These are phyloP conservation scores for Danaus chrysippus DNA, from an alignment of 2,888 invertebrate genomes.

Conservation along the genomic window DNA sequence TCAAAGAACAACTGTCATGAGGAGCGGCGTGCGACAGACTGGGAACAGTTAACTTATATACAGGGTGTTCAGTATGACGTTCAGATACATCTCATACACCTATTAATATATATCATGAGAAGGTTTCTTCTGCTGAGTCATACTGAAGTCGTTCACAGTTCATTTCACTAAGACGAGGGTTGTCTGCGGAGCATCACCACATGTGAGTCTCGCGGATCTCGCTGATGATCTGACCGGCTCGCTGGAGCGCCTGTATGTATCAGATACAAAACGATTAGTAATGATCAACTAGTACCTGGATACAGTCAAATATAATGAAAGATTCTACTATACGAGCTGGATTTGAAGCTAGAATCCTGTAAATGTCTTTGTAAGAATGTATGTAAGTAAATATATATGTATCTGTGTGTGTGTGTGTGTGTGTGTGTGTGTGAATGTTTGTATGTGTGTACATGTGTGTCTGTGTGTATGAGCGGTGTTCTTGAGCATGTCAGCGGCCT, in stretches of 20 bases:
- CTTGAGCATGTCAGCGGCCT: constrained; percentile 98
- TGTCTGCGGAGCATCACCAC: constrained; percentile 85
- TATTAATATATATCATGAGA: too few species aligned
- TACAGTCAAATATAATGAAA: too few species aligned
- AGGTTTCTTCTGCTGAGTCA: too few species aligned
- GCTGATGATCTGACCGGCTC: constrained; percentile 97
- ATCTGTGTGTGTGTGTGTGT: too few species aligned
- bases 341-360: too few species aligned
- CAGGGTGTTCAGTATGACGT: too few species aligned
- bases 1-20: constrained; percentile 39
- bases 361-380: neutral
- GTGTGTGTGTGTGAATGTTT: neutral
- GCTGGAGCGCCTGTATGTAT: constrained; percentile 90
- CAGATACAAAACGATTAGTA: neutral
- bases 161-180: constrained; percentile 70
- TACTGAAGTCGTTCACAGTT: too few species aligned
- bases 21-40: constrained; percentile 21
- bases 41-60: too few species aligned
- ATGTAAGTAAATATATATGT: neutral
- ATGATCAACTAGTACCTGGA: too few species aligned
- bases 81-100: too few species aligned
- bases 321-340: too few species aligned
- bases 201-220: constrained; percentile 99
- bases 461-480: constrained; percentile 77
- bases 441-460: too few species aligned